Evolutionary conservation across 2,888 invertebrate species (phyloP).

Genomic region (Pseudoips prasinana): DNA sequence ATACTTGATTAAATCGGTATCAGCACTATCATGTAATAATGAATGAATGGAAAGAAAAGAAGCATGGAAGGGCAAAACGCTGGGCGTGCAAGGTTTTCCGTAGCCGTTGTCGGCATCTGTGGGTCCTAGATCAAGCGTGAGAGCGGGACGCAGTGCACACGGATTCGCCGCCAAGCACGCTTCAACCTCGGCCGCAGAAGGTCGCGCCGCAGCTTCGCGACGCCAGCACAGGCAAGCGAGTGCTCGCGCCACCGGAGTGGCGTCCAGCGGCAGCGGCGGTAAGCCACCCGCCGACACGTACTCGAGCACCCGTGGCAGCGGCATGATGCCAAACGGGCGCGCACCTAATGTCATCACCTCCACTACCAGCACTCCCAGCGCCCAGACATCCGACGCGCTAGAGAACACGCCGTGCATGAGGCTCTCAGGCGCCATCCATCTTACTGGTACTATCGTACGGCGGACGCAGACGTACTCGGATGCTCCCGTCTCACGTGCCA

Average conservation of each 20-base stretch:
- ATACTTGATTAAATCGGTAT: no score
- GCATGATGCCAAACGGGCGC: constrained; percentile 91
- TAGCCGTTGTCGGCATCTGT: constrained; percentile 34
- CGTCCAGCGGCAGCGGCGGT: constrained; percentile 84
- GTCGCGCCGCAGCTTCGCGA: neutral
- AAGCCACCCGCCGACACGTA: constrained; percentile 84
- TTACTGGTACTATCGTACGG: constrained; percentile 91
- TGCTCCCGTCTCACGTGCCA: constrained; percentile 91
- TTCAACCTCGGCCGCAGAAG: constrained; percentile 78
- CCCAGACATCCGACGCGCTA: constrained; percentile 93
- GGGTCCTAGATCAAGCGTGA: constrained; percentile 29
- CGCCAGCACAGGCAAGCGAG: neutral
- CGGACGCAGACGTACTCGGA: constrained; percentile 91
- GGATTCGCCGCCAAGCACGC: constrained; percentile 88
- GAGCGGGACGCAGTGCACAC: constrained; percentile 50
- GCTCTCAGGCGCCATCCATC: constrained; percentile 97
- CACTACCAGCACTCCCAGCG: constrained; percentile 91
- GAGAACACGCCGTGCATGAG: constrained; percentile 90
- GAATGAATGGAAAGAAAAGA: no score
- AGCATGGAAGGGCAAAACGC: no score
- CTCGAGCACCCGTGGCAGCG: constrained; percentile 84
- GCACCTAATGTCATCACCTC: constrained; percentile 94
- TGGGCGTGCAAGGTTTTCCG: constrained; percentile 16
- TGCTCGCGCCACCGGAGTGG: constrained; percentile 34
- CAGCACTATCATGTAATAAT: no score